These are phyloP conservation scores for Drosophila pachea DNA, from an alignment of 1,140 invertebrate genomes.

Conservation along the genomic window DNA sequence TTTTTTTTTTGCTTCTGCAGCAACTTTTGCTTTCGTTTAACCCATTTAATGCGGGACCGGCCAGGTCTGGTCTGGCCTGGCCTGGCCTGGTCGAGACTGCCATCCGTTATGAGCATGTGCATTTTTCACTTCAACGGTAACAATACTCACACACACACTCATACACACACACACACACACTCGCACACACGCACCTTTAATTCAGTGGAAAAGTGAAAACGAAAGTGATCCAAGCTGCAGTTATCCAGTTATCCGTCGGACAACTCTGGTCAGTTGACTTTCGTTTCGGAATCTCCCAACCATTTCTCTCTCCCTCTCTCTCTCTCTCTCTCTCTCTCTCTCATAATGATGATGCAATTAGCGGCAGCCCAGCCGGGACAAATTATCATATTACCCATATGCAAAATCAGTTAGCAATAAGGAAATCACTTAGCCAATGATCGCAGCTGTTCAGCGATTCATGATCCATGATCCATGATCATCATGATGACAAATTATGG, in stretches of 20 bases:
- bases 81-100: constrained; percentile 26
- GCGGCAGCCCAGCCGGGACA: constrained; percentile 28
- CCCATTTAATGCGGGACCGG: constrained; percentile 63
- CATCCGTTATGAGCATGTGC: constrained; percentile 60
- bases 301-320: neutral
- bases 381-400: constrained; percentile 25
- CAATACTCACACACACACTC: constrained; percentile 32
- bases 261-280: constrained; percentile 58
- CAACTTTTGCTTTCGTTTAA: constrained; percentile 74
- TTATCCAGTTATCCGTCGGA: constrained; percentile 43
- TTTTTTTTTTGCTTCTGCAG: constrained; percentile 7
- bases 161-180: constrained; percentile 8
- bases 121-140: constrained; percentile 44
- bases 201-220: constrained; percentile 76
- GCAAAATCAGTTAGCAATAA: constrained; percentile 45
- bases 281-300: constrained; percentile 50
- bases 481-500: constrained; percentile 22
- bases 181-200: constrained; percentile 51
- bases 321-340: constrained; percentile 7
- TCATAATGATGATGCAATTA: constrained; percentile 52
- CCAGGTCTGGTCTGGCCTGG: constrained; percentile 19
- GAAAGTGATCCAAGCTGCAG: constrained; percentile 59
- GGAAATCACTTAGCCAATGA: constrained; percentile 56
- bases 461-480: constrained; percentile 26
- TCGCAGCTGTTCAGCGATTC: constrained; percentile 24